Evolutionary conservation across 2,113 vertebrate genomes (phyloP), one percentile per base, ranked within the genome.

Genomic region (Thalassarche chlororhynchos): DNA sequence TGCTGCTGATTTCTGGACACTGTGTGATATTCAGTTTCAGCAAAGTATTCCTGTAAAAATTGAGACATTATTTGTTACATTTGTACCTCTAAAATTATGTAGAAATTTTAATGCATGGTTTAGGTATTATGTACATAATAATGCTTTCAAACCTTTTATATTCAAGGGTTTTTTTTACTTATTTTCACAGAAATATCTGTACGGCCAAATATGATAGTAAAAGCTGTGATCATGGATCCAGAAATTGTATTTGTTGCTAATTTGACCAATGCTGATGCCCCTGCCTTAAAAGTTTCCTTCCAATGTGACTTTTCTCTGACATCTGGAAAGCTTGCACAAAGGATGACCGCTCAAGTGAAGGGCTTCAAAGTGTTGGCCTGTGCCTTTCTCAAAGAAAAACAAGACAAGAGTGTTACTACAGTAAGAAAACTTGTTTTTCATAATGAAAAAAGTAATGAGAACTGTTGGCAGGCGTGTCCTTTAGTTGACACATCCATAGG

Each of bases 161-260:
- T 61, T 94, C 17, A 94, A 60, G 28, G 4, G 0, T 1, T 17
- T 31, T 5, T 36, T 40, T 38, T 29, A 21, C 74, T 84, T 95
- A 12, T 75, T 93, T 96, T 77, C 77, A 80, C 84, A 98, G 98
- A 98, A 89, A 79, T 84, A 10, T 72, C 97, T 84, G 42, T 83
- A 20, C 49, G 74, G 58, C 86, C 97, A 77, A 98, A 98, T 58
- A 97, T 98, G 76, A 98, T 46, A 18, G 47, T 99, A 36, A 98
- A 98, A 47, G 99, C 98, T 8, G 98, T 99, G 82, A 97, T 99
- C 68, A 96, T 99, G 91, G 99, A 99, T 95, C 99, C 99, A 4
- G 99, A 99, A 98, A 98, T 99, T 84, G 99, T 99, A 12, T 99
- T 99, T 87, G 99, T 99, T 81, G 99, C 99, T 76, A 99, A 91